Evolutionary conservation across 2,888 invertebrate species (phyloP).

Genomic region (Myathropa florea): DNA sequence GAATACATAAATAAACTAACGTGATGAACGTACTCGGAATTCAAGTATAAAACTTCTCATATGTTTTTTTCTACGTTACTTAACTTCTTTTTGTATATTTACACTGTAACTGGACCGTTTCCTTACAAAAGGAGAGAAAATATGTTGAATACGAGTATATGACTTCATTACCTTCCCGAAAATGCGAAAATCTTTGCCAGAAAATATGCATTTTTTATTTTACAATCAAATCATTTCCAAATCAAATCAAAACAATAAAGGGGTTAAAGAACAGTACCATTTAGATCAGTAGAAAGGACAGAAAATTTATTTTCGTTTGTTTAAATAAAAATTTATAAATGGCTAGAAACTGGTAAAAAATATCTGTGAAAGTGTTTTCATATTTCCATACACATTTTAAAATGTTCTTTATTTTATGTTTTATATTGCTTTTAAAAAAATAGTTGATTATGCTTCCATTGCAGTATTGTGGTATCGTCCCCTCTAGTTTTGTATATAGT

Average conservation of each 20-base stretch:
- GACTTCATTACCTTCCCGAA: too few relatives aligned
- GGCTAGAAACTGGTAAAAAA: slow-evolving; percentile 37
- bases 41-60: too few relatives aligned
- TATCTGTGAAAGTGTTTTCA: slow-evolving; percentile 25
- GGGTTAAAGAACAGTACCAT: neutral
- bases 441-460: slow-evolving; percentile 65
- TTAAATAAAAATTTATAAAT: slow-evolving; percentile 20
- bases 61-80: too few relatives aligned
- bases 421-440: slow-evolving; percentile 60
- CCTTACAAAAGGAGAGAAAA: too few relatives aligned
- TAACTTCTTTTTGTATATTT: too few relatives aligned
- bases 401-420: slow-evolving; percentile 9
- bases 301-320: neutral
- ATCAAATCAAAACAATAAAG: neutral
- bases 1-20: too few relatives aligned
- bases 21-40: too few relatives aligned
- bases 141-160: too few relatives aligned
- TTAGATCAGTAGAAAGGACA: neutral
- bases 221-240: slow-evolving; percentile 32
- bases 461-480: slow-evolving; percentile 68
- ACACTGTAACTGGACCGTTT: too few relatives aligned
- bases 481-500: slow-evolving; percentile 66
- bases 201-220: too few relatives aligned
- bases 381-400: neutral
- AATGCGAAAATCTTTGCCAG: too few relatives aligned